phyloP scores from a whole-genome alignment of 23 tunicate species.

The Trididemnum clinides region DNA sequence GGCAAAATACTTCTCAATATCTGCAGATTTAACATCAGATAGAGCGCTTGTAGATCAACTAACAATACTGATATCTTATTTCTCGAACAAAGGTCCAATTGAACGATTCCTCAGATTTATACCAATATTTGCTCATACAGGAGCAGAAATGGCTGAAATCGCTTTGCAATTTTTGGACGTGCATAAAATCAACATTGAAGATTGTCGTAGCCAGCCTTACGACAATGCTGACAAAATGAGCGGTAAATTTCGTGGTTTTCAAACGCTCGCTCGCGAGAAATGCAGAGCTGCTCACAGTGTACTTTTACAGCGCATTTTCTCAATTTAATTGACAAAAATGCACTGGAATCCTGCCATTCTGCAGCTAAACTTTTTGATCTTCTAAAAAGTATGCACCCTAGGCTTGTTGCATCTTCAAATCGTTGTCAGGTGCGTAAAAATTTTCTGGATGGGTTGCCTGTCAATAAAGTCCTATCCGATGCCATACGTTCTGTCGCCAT shows the following conservation, averaged over 20 bases:
- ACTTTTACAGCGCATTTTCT: conserved; percentile 16
- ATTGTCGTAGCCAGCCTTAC: conserved; percentile 30
- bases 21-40: conserved; percentile 46
- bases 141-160: conserved; percentile 7
- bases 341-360: conserved; percentile 9
- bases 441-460: too few species aligned
- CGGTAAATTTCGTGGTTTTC: conserved; percentile 10
- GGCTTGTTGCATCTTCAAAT: too few species aligned
- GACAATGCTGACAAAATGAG: conserved; percentile 46
- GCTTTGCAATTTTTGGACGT: conserved; percentile 15
- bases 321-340: neutral
- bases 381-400: too few species aligned
- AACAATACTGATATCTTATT: conserved; percentile 7
- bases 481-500: neutral
- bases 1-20: conserved; percentile 25
- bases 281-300: neutral
- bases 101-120: conserved; percentile 37
- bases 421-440: too few species aligned
- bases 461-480: too few species aligned
- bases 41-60: too few species aligned
- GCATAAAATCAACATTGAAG: neutral
- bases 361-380: neutral
- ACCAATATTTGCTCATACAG: conserved; percentile 26
- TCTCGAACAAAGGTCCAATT: neutral
- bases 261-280: neutral